Conservation (phyloP, 2,888 invertebrate genomes). For the Phengaris alcon region DNA sequence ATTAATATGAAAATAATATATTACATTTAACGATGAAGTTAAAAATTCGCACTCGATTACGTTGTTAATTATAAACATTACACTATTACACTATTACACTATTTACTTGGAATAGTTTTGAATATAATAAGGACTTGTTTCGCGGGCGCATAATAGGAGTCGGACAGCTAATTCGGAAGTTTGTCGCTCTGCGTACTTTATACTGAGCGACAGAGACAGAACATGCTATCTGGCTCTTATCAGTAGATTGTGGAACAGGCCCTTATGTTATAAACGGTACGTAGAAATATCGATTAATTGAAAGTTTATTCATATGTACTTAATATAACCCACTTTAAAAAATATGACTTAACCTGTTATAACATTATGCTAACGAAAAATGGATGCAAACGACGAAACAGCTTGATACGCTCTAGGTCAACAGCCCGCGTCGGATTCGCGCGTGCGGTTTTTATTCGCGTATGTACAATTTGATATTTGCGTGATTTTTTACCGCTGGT, state of each 20-base stretch:
- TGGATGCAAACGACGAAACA: not conserved
- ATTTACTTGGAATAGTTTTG: not conserved
- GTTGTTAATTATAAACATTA: not conserved
- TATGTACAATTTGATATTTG: too few relatives aligned
- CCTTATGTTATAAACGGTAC: too few relatives aligned
- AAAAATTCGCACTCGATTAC: not conserved
- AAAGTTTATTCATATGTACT: too few relatives aligned
- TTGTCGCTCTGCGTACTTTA: too few relatives aligned
- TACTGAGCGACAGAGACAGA: too few relatives aligned
- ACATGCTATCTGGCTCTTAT: too few relatives aligned
- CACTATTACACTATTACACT: not conserved
- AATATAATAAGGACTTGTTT: not conserved
- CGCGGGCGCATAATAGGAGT: too few relatives aligned
- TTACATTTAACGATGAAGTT: not conserved
- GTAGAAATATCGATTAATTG: too few relatives aligned
- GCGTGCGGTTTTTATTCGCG: too few relatives aligned
- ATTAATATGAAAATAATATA: not conserved
- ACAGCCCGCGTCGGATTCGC: not conserved
- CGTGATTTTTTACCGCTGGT: too few relatives aligned
- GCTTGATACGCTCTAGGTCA: not conserved
- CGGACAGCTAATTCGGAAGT: too few relatives aligned
- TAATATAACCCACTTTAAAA: not conserved
- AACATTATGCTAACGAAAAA: not conserved
- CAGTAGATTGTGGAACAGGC: too few relatives aligned
- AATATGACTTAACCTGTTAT: not conserved